Evolutionary conservation across 2,797 vertebrate species (phyloP).

Genomic region (Oreortyx pictus): DNA sequence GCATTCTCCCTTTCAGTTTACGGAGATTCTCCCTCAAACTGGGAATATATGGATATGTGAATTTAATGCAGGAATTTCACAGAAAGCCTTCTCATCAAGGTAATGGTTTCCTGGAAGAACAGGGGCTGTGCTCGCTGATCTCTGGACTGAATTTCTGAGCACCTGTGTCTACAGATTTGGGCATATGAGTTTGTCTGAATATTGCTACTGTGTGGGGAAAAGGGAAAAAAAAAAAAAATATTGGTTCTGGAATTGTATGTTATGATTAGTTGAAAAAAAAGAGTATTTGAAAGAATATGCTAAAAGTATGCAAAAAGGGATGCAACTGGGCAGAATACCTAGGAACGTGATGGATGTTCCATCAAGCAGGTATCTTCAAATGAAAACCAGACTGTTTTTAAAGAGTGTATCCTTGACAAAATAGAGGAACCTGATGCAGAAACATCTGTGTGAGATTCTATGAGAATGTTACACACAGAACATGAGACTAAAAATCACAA

Average conservation of each 20-base stretch:
- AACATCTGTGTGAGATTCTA: background rate
- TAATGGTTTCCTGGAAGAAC: slow-evolving; percentile 3
- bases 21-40: background rate
- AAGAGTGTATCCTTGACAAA: background rate
- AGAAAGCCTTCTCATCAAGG: background rate
- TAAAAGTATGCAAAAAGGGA: background rate
- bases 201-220: background rate
- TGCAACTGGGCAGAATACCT: background rate
- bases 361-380: background rate
- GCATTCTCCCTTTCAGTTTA: background rate
- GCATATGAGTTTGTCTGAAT: background rate
- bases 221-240: no score
- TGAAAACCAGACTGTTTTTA: background rate
- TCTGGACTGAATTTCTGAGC: background rate
- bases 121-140: background rate
- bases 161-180: background rate
- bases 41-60: background rate
- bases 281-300: background rate
- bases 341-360: background rate
- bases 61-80: slow-evolving; percentile 20
- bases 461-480: background rate
- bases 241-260: background rate
- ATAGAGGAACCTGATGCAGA: background rate
- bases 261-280: background rate
- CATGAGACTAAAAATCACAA: background rate